A percentile compares a stretch with the other conserved stretches of the same genome.
Evolutionary conservation across 1,140 invertebrate genomes (phyloP).

Genomic region (Drosophila repletoides): DNA sequence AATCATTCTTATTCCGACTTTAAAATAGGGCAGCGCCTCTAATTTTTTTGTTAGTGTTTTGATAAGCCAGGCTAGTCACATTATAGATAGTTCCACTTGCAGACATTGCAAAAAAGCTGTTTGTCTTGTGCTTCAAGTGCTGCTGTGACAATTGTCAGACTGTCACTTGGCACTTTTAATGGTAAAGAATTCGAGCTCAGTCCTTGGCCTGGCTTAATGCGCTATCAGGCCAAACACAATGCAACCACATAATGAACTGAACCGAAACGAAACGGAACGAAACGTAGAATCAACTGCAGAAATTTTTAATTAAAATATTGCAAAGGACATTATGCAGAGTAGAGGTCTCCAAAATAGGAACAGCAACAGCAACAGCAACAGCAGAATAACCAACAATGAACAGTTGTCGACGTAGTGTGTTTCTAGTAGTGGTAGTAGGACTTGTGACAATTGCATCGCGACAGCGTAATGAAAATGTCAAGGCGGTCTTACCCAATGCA

Average conservation of each 20-base stretch:
- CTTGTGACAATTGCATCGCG: constrained; percentile 24
- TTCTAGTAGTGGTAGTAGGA: background rate
- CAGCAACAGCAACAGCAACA: background rate
- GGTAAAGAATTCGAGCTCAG: constrained; percentile 14
- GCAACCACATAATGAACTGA: constrained; percentile 63
- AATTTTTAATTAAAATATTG: constrained; percentile 79
- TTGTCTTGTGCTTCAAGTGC: constrained; percentile 45
- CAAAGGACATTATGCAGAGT: constrained; percentile 58
- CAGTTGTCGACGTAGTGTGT: constrained; percentile 8
- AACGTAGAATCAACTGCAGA: constrained; percentile 47
- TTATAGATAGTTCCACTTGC: constrained; percentile 33
- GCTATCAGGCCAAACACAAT: constrained; percentile 48
- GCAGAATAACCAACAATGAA: constrained; percentile 48
- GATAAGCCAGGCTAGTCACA: constrained; percentile 6
- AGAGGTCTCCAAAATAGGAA: constrained; percentile 40
- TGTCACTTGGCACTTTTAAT: constrained; percentile 54
- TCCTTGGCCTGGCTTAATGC: constrained; percentile 14
- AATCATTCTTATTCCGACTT: too few relatives aligned
- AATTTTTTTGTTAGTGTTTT: too few relatives aligned
- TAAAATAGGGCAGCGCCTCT: too few relatives aligned
- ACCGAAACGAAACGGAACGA: too few relatives aligned
- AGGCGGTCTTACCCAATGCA: constrained; percentile 28
- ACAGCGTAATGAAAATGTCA: constrained; percentile 71
- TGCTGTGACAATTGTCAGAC: constrained; percentile 65
- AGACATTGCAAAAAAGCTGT: constrained; percentile 35